Percentiles rank a stretch among this genome's conserved stretches.
Evolutionary conservation across 1,140 invertebrate species (phyloP).

Genomic region (Drosophila tristis): DNA sequence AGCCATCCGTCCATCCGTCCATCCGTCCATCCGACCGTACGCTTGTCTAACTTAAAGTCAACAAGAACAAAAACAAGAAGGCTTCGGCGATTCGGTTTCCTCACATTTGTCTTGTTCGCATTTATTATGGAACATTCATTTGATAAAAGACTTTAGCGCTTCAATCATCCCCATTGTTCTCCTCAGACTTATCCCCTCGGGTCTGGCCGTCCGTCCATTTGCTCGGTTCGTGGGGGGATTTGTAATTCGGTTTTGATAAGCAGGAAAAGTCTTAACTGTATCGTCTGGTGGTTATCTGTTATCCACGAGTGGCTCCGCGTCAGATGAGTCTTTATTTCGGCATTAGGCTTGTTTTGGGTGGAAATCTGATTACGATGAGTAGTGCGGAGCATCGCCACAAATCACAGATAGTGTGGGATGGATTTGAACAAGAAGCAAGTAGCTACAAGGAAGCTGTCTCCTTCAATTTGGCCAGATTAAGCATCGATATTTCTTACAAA

Average conservation of each 20-base stretch:
- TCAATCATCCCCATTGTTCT: constrained; percentile 73
- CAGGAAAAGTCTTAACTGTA: constrained; percentile 52
- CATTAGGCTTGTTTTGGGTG: constrained; percentile 54
- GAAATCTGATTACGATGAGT: constrained; percentile 54
- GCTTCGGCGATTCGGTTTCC: constrained; percentile 28
- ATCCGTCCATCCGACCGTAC: constrained; percentile 10
- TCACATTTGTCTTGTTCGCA: constrained; percentile 46
- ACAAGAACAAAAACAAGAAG: constrained; percentile 29
- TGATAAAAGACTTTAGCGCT: constrained; percentile 73
- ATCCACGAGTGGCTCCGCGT: constrained; percentile 14
- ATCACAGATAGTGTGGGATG: not conserved
- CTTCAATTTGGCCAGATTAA: too few species aligned
- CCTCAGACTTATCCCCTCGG: constrained; percentile 47
- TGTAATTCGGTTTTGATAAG: constrained; percentile 79
- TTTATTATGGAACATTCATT: constrained; percentile 73
- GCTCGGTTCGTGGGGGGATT: constrained; percentile 46
- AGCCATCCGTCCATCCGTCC: not conserved
- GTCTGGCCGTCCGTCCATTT: constrained; percentile 13
- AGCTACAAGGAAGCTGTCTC: too few species aligned
- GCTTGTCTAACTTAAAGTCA: constrained; percentile 70
- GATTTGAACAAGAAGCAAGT: not conserved
- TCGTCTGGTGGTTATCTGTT: constrained; percentile 45
- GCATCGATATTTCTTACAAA: too few species aligned
- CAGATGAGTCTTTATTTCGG: constrained; percentile 56
- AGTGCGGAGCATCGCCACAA: not conserved